Percentiles rank a stretch among this genome's conserved stretches.
phyloP scores from a whole-genome alignment of 2,797 vertebrate genomes.

The Enteromius fasciolatus region DNA sequence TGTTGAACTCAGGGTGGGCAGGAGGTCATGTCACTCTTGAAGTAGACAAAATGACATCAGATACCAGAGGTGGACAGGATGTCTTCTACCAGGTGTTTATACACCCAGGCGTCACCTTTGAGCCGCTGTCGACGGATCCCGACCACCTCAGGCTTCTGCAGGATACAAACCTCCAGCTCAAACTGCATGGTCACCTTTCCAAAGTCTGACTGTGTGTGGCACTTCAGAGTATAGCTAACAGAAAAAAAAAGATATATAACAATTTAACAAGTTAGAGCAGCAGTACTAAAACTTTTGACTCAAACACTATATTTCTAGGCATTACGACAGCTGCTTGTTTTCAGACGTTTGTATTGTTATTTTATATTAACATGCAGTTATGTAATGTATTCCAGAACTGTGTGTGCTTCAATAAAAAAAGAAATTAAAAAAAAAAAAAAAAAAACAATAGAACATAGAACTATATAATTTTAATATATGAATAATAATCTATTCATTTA shows the following conservation, averaged over 20 bases:
- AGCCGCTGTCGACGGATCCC: constrained; percentile 88
- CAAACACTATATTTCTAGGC: neutral
- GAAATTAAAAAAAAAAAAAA: too few relatives aligned
- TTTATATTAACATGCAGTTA: neutral
- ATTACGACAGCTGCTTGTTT: neutral
- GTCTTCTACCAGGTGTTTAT: constrained; percentile 93
- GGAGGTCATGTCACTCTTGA: neutral
- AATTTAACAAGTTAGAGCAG: neutral
- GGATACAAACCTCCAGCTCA: constrained; percentile 91
- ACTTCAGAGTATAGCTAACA: constrained; percentile 89
- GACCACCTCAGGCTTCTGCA: constrained; percentile 83
- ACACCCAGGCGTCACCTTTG: constrained; percentile 95
- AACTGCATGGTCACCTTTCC: constrained; percentile 92
- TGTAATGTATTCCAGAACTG: neutral
- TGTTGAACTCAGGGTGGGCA: neutral
- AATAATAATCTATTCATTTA: neutral
- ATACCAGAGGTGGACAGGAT: constrained; percentile 85
- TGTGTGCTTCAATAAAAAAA: too few relatives aligned
- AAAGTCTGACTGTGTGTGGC: constrained; percentile 86
- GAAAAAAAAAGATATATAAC: neutral
- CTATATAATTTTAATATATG: neutral
- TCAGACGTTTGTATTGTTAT: neutral
- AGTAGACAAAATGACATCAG: constrained; percentile 61
- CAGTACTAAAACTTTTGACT: neutral
- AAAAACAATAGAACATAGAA: neutral